A percentile compares a stretch with the other conserved stretches of the same genome.
phyloP scores from a whole-genome alignment of 2,797 vertebrate species.

The Sebastes cheni region DNA sequence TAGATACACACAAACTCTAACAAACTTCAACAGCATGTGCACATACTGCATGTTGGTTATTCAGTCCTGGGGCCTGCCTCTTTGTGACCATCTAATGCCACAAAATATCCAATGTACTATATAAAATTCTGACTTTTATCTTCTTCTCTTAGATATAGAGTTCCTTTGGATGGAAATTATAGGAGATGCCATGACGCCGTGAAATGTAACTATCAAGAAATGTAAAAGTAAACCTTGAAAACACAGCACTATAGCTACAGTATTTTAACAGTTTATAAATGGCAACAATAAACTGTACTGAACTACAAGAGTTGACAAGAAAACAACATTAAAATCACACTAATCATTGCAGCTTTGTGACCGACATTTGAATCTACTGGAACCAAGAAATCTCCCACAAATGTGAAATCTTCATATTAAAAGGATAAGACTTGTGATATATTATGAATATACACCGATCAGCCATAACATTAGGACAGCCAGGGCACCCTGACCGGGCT shows the following conservation, averaged over 20 bases:
- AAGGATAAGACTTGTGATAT: too few relatives aligned
- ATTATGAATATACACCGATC: too few relatives aligned
- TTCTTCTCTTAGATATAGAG: neutral
- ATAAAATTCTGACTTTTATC: neutral
- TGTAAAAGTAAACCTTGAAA: neutral
- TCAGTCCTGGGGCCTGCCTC: neutral
- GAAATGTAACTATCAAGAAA: neutral
- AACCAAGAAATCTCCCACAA: too few relatives aligned
- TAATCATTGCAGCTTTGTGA: too few relatives aligned
- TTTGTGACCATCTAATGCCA: neutral
- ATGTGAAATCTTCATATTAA: too few relatives aligned
- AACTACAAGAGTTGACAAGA: too few relatives aligned
- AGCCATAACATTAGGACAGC: too few relatives aligned
- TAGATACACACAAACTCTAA: neutral
- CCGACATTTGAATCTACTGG: too few relatives aligned
- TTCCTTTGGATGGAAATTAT: too few relatives aligned
- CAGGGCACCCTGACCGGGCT: too few relatives aligned
- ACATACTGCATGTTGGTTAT: neutral
- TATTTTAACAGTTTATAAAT: neutral
- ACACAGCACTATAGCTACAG: too few relatives aligned
- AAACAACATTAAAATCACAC: too few relatives aligned
- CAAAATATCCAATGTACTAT: neutral
- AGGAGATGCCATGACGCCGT: neutral
- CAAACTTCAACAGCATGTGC: neutral
- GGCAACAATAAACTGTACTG: neutral